Base-by-base conservation (phyloP, 2,888 invertebrate genomes). In the Torymus tubicola region DNA sequence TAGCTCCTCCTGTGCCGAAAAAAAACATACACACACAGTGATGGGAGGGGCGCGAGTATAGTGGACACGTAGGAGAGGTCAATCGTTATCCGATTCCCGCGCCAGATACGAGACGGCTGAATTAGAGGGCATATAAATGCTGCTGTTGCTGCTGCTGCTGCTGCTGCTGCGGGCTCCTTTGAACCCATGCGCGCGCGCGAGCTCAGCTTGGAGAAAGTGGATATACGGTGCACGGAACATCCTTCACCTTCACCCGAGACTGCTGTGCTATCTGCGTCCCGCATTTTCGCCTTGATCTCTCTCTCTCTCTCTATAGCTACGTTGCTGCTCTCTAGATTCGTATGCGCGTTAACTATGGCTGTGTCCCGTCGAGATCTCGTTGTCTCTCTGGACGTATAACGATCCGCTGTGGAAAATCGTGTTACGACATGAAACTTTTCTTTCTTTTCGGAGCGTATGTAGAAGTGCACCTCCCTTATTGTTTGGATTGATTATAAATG, bases 191-290 rank as follows among this genome's bases (percentile, higher is more conserved):
- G 1, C 8, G 31, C 4, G 1, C 21, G 21, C n/a, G n/a, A 31
- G 31, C 42, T 42, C 8, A 8, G 8, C 8, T 31, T 16, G 18
- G 76, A 76, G 75, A 75, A 75, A 75, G 74, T 60, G 60, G 21
- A n/a, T 16, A 14, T n/a, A 11, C 21, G 14, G 11, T n/a, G 18
- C 14, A 14, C 12, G 69, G 13, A 24, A 42, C 69, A 77, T 77
- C 76, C 76, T 77, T 77, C 69, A 69, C 76, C 76, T 77, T 77
- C 76, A 63, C 55, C 63, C 57, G 16, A 16, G 60, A 61, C 63
- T 24, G 24, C 14, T 3, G 21, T n/a, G 53, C 12, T 52, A 42
- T 42, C 42, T 42, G 42, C 42, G 53, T 16, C 13, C 70, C 60
- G 50, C 10, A 60, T 71, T 63, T 63, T 63, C 63, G 63, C 31